Percentiles rank a stretch among this genome's conserved stretches.
Evolutionary conservation across 2,113 vertebrate species (phyloP).

Genomic region (Aplodontia rufa): DNA sequence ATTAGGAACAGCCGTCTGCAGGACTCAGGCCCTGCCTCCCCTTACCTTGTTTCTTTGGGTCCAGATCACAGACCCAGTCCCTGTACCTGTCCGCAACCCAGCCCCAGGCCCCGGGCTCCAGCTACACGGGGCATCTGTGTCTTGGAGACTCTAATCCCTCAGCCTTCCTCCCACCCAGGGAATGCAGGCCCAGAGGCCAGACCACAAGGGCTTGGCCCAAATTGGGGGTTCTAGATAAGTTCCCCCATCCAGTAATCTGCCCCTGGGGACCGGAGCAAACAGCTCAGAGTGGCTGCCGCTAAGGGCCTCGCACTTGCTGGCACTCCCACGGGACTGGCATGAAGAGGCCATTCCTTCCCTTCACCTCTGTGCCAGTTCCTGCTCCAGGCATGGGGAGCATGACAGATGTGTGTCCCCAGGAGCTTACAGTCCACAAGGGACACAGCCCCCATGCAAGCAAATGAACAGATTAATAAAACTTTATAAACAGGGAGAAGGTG

Average conservation of each 20-base stretch:
- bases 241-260: background rate
- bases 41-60: background rate
- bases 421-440: too few species aligned
- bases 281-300: background rate
- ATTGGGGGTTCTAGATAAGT: background rate
- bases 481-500: background rate
- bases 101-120: background rate
- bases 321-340: fast-evolving
- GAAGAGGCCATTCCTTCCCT: background rate
- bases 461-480: background rate
- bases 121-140: background rate
- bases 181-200: background rate
- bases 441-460: background rate
- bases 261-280: background rate
- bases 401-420: background rate
- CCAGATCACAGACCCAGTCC: background rate
- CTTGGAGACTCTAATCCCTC: background rate
- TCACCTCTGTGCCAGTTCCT: background rate
- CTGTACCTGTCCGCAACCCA: background rate
- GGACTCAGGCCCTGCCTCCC: background rate
- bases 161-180: background rate
- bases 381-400: background rate
- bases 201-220: background rate
- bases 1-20: background rate
- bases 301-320: fast-evolving